Evolutionary conservation across 1,140 invertebrate species (phyloP), one percentile per base, ranked within the genome.

Genomic region (Nixonia krombeini): DNA sequence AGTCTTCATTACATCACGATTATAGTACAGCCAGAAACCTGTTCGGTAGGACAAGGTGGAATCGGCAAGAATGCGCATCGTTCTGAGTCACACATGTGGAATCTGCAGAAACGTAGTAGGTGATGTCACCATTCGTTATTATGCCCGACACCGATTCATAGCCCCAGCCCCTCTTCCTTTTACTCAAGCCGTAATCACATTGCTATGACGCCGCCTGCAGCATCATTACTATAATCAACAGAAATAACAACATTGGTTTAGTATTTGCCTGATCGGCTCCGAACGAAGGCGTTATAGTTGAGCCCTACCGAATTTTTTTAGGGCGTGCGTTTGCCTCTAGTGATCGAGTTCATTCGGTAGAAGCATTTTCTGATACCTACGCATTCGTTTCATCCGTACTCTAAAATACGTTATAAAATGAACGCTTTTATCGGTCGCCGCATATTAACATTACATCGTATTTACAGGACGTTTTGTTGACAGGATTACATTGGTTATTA

Each of bases 51-150:
- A 47, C 72, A 80, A 77, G 71, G 70, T 70, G 70, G 72, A 76
- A 70, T 72, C 72, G 65, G 66, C 55, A 79, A 70, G 63, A 74
- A 70, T 55, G 69, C 49, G 50, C 35, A 50, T 59, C 35, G 44
- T n/a, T 57, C 76, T 84, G 82, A 85, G 72, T 85, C 78, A 84
- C 65, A 41, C 58, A 52, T 50, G 70, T 75, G 80, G 83, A 83
- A 84, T 85, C 79, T 84, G 70, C 70, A 79, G 75, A 77, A 77
- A 70, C 79, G 75, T 79, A 78, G 71, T 75, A 74, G 79, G 72
- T 85, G 83, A 85, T 80, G 76, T 85, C 83, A 85, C 70, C 74
- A 40, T 41, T 65, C 72, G 79, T 83, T 83, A 82, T 78, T 80
- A 84, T 78, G 73, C 76, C 72, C 74, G 66, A 75, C 76, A 78